phyloP scores from a whole-genome alignment of 2,797 vertebrate genomes.

The Echiichthys vipera region DNA sequence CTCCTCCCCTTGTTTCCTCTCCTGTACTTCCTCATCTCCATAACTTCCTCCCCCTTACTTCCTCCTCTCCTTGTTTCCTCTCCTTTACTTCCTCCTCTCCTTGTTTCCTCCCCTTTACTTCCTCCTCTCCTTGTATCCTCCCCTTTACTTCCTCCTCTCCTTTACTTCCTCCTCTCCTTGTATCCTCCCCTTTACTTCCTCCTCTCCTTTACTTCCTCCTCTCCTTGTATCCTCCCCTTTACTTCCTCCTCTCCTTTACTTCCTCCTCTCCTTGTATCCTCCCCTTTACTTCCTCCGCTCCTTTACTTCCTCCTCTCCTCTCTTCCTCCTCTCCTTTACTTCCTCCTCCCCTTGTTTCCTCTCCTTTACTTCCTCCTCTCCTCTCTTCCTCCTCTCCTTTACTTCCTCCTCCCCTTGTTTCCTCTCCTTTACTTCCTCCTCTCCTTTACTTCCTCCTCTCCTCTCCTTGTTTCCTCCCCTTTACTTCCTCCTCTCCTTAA shows the following conservation, averaged over 20 bases:
- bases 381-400: too few relatives aligned
- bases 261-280: background rate
- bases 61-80: background rate
- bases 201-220: background rate
- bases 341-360: too few relatives aligned
- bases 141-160: too few relatives aligned
- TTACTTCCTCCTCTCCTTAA: background rate
- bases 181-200: background rate
- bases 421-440: background rate
- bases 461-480: background rate
- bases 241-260: background rate
- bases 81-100: too few relatives aligned
- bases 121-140: background rate
- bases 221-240: too few relatives aligned
- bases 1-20: too few relatives aligned
- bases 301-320: background rate
- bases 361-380: too few relatives aligned
- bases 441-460: background rate
- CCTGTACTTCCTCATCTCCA: too few relatives aligned
- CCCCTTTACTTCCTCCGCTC: too few relatives aligned
- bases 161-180: background rate
- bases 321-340: too few relatives aligned
- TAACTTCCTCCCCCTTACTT: accelerated
- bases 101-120: too few relatives aligned
- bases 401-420: background rate